phyloP scores from a whole-genome alignment of 1,140 invertebrate species.

The Monochamus saltuarius region DNA sequence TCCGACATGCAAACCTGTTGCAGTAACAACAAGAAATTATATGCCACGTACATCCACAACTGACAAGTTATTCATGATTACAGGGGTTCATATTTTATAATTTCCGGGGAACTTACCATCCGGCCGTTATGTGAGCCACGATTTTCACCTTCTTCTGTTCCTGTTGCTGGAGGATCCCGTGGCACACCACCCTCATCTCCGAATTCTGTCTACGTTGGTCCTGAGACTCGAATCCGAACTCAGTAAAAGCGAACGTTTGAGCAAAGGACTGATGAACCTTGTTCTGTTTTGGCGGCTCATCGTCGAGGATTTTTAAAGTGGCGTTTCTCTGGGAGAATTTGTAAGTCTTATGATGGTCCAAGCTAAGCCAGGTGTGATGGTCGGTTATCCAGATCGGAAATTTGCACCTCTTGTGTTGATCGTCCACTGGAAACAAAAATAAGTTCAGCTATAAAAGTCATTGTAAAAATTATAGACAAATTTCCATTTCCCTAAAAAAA shows the following conservation, averaged over 20 bases:
- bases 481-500: too few relatives aligned
- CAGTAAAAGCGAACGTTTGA: constrained; percentile 40
- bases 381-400: constrained; percentile 75
- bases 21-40: too few relatives aligned
- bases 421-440: constrained; percentile 53
- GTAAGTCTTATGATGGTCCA: constrained; percentile 72
- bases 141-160: constrained; percentile 64
- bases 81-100: neutral
- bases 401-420: constrained; percentile 65
- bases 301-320: constrained; percentile 62
- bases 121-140: constrained; percentile 73
- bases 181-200: constrained; percentile 67
- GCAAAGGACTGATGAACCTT: constrained; percentile 38
- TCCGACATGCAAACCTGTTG: too few relatives aligned
- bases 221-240: constrained; percentile 53
- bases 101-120: constrained; percentile 61
- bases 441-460: neutral
- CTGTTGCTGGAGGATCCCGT: constrained; percentile 63
- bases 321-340: constrained; percentile 74
- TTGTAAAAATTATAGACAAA: too few relatives aligned
- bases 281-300: constrained; percentile 41
- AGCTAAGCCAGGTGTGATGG: constrained; percentile 76
- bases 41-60: neutral
- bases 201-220: constrained; percentile 47
- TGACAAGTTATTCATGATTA: neutral